phyloP scores from a whole-genome alignment of 2,113 vertebrate species.

The Seriola rivoliana region DNA sequence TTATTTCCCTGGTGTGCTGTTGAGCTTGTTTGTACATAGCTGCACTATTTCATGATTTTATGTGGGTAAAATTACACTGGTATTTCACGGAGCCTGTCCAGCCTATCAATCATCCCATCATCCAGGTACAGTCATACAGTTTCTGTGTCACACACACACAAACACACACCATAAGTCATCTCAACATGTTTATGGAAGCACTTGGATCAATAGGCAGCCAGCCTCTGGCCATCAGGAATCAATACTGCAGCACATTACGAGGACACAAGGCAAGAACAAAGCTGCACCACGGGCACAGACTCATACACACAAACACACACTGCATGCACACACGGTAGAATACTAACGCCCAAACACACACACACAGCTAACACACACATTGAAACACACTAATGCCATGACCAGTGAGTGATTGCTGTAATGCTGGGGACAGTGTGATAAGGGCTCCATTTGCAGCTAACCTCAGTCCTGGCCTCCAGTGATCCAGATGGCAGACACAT shows the following conservation, averaged over 20 bases:
- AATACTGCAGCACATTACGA: conserved; percentile 68
- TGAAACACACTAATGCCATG: conserved; percentile 18
- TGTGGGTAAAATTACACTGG: conserved; percentile 62
- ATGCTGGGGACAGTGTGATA: conserved; percentile 42
- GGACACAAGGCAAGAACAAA: conserved; percentile 71
- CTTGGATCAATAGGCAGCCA: conserved; percentile 73
- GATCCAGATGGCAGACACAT: conserved; percentile 30
- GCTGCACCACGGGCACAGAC: conserved; percentile 6
- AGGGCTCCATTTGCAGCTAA: conserved; percentile 59
- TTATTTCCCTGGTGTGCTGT: conserved; percentile 76
- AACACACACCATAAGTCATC: conserved; percentile 68
- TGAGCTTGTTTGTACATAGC: conserved; percentile 64
- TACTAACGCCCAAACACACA: not conserved
- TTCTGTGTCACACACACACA: conserved; percentile 32
- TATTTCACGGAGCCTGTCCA: conserved; percentile 58
- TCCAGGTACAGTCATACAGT: conserved; percentile 18
- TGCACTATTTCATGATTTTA: conserved; percentile 72
- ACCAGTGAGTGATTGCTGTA: conserved; percentile 47
- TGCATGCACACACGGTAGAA: conserved; percentile 15
- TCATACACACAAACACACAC: not conserved
- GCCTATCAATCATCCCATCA: conserved; percentile 72
- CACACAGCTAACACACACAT: conserved; percentile 14
- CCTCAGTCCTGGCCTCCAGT: conserved; percentile 40
- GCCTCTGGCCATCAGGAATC: conserved; percentile 76
- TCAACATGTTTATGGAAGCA: conserved; percentile 76